Conservation (phyloP, 2,113 vertebrate genomes). For the Amphilophus citrinellus region DNA sequence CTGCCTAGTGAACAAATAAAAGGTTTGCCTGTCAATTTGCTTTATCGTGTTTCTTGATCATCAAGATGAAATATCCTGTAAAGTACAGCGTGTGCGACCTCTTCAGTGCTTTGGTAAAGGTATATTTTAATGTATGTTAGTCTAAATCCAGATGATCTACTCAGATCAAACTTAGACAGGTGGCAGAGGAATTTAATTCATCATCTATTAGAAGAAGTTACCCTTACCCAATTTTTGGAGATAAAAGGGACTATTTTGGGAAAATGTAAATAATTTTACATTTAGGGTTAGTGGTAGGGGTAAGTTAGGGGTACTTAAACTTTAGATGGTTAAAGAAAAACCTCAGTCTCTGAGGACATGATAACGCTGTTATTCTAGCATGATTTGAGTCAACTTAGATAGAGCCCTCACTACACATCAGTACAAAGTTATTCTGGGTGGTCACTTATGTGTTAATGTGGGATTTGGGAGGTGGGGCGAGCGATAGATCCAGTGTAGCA, state of each 20-base stretch:
- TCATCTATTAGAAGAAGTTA: background rate
- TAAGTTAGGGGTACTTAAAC: background rate
- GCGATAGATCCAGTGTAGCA: background rate
- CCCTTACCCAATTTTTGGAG: background rate
- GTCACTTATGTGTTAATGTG: background rate
- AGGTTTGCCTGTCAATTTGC: background rate
- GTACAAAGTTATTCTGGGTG: background rate
- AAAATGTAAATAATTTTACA: background rate
- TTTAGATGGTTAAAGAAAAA: background rate
- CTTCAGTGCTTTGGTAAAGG: background rate
- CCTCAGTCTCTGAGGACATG: background rate
- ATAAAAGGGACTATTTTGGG: background rate
- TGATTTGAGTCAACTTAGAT: too few relatives aligned
- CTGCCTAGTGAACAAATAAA: background rate
- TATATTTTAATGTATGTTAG: background rate
- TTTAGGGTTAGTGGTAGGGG: background rate
- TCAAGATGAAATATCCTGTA: background rate
- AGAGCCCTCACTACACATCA: background rate
- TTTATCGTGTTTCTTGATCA: background rate
- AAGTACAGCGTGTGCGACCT: background rate
- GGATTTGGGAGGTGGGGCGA: background rate
- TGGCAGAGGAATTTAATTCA: background rate
- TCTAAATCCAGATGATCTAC: background rate
- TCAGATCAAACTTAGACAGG: background rate
- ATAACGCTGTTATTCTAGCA: too few relatives aligned